Percentiles rank a stretch among this genome's conserved stretches.
These are phyloP conservation scores for Tridacna crocea DNA, from an alignment of 2,888 invertebrate genomes.

Conservation along the genomic window DNA sequence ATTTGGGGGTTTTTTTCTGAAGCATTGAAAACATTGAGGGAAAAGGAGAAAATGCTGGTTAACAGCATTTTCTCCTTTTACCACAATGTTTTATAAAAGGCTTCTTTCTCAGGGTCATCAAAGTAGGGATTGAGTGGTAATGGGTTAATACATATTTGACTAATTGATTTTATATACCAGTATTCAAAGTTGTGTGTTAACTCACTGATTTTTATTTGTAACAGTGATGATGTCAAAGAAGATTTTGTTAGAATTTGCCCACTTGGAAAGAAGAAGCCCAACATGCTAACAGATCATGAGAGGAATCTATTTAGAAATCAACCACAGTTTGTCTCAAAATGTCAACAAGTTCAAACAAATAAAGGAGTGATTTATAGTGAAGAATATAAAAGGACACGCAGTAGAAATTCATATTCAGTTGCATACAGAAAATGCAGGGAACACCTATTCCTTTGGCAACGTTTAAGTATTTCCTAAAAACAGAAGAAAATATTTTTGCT, in stretches of 20 bases:
- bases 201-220: slow-evolving; percentile 8
- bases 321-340: slow-evolving; percentile 2
- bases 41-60: too few relatives aligned
- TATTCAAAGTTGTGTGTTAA: neutral
- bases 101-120: too few relatives aligned
- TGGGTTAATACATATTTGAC: too few relatives aligned
- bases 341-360: neutral
- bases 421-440: neutral
- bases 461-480: neutral
- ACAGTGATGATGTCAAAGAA: slow-evolving; percentile 20
- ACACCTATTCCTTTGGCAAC: too few relatives aligned
- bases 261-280: neutral
- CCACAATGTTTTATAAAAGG: too few relatives aligned
- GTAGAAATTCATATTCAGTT: slow-evolving; percentile 8
- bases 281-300: neutral
- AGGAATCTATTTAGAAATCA: neutral
- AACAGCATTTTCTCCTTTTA: too few relatives aligned
- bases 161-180: too few relatives aligned
- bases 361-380: slow-evolving; percentile 12
- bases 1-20: too few relatives aligned
- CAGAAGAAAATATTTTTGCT: slow-evolving; percentile 8
- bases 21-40: too few relatives aligned
- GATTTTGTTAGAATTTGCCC: neutral
- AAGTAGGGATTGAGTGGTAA: too few relatives aligned
- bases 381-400: slow-evolving; percentile 4